Evolutionary conservation across 2,797 vertebrate species (phyloP).

Genomic region (Paratrypauchen microcephalus): DNA sequence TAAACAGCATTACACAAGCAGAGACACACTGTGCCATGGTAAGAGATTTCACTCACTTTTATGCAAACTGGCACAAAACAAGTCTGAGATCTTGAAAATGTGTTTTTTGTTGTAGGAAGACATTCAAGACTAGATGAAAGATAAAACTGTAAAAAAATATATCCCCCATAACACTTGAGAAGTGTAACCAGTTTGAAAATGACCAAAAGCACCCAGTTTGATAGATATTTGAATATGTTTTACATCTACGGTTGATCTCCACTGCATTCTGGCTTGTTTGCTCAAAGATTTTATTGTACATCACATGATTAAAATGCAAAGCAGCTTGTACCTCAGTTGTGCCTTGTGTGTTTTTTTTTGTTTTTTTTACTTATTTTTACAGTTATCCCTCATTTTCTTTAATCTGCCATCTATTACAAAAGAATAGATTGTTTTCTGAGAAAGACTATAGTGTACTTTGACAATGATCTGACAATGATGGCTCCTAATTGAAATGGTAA

Average conservation of each 20-base stretch:
- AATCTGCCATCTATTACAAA: too few relatives aligned
- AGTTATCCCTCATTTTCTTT: neutral
- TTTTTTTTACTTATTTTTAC: neutral
- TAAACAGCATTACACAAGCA: conserved; percentile 5
- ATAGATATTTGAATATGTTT: too few relatives aligned
- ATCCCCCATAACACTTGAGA: conserved; percentile 37
- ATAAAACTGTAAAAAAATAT: conserved; percentile 31
- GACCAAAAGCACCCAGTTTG: conserved; percentile 11
- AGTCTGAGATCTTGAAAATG: conserved; percentile 36
- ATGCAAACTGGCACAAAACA: conserved; percentile 33
- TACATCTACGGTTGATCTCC: neutral
- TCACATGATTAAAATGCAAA: conserved; percentile 13
- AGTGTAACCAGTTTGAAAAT: conserved; percentile 48
- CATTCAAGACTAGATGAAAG: conserved; percentile 54
- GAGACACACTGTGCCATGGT: conserved; percentile 43
- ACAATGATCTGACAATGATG: neutral
- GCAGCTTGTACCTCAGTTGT: neutral
- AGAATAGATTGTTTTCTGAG: neutral
- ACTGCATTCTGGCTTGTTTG: conserved; percentile 6
- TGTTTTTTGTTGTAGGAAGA: conserved; percentile 55
- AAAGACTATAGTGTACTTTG: too few relatives aligned
- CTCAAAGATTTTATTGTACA: conserved; percentile 3
- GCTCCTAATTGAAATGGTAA: conserved; percentile 1
- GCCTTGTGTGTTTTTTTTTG: neutral
- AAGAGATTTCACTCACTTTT: conserved; percentile 7